These are phyloP conservation scores for Passer domesticus DNA, from an alignment of 2,113 vertebrate species.

Conservation along the genomic window DNA sequence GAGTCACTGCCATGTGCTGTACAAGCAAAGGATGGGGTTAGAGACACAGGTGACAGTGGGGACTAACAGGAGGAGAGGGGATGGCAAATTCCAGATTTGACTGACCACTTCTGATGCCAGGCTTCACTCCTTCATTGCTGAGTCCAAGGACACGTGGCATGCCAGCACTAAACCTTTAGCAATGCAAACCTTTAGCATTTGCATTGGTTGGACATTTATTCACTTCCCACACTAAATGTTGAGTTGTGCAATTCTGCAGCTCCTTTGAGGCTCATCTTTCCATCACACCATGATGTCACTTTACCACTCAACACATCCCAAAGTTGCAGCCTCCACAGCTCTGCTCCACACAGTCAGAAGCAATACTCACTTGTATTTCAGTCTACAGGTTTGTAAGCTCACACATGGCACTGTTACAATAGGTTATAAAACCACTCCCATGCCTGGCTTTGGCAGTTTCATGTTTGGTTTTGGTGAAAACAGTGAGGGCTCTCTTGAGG, in stretches of 20 bases:
- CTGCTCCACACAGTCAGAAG: not conserved
- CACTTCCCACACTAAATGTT: not conserved
- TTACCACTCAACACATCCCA: not conserved
- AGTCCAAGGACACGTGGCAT: not conserved
- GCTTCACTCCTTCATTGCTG: not conserved
- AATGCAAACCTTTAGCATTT: not conserved
- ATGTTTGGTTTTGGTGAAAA: not conserved
- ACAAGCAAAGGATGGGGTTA: not conserved
- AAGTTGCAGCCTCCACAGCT: not conserved
- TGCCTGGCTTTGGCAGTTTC: not conserved
- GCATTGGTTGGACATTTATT: not conserved
- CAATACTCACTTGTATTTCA: not conserved
- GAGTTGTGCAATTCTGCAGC: not conserved
- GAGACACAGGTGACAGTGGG: not conserved
- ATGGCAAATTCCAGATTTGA: not conserved
- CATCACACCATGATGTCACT: not conserved
- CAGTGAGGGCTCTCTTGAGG: not conserved
- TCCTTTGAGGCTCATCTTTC: not conserved
- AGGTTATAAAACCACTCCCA: not conserved
- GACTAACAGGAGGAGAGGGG: not conserved
- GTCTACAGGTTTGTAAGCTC: not conserved
- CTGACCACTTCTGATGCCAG: not conserved
- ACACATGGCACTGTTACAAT: fast-evolving
- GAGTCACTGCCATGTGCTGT: not conserved
- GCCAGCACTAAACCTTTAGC: not conserved